Conservation (phyloP, 30 jellyfish, hydroid and myxozoan species). For the Pelagia noctiluca region DNA sequence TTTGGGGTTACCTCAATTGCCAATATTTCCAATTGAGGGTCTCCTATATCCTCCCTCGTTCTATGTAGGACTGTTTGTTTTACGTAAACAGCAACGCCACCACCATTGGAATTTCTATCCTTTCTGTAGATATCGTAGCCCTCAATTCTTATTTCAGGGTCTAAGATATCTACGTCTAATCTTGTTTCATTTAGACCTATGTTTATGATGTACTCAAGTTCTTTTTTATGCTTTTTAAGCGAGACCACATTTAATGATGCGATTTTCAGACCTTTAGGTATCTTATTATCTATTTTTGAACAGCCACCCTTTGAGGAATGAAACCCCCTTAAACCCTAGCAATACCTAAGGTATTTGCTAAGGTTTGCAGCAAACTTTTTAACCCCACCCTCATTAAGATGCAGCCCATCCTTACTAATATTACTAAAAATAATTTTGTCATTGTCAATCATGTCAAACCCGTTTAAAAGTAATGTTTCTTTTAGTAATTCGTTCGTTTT, state of each 20-base stretch:
- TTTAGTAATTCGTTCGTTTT: neutral
- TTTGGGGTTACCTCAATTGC: constrained; percentile 37
- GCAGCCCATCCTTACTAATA: constrained; percentile 34
- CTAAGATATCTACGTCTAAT: constrained; percentile 9
- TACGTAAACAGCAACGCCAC: constrained; percentile 35
- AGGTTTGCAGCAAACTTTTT: neutral
- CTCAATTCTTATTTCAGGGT: constrained; percentile 41
- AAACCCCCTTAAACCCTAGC: constrained; percentile 27
- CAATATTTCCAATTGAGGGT: constrained; percentile 22
- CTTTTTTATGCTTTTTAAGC: constrained; percentile 17
- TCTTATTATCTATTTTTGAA: constrained; percentile 20
- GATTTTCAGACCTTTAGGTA: constrained; percentile 24
- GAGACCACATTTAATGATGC: constrained; percentile 25
- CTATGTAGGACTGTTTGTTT: constrained; percentile 18
- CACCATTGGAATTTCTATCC: constrained; percentile 33
- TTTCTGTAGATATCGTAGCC: constrained; percentile 41
- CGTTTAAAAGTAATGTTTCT: neutral
- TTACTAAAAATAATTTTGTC: neutral
- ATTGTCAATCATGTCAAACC: neutral
- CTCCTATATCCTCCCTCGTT: constrained; percentile 17
- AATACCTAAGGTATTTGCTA: neutral
- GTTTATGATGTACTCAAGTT: constrained; percentile 27
- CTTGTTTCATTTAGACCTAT: constrained; percentile 47
- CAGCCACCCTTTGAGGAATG: neutral
- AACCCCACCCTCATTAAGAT: neutral